These are phyloP conservation scores for Pangasius larnaudii DNA, from an alignment of 2,797 vertebrate genomes.

Conservation along the genomic window DNA sequence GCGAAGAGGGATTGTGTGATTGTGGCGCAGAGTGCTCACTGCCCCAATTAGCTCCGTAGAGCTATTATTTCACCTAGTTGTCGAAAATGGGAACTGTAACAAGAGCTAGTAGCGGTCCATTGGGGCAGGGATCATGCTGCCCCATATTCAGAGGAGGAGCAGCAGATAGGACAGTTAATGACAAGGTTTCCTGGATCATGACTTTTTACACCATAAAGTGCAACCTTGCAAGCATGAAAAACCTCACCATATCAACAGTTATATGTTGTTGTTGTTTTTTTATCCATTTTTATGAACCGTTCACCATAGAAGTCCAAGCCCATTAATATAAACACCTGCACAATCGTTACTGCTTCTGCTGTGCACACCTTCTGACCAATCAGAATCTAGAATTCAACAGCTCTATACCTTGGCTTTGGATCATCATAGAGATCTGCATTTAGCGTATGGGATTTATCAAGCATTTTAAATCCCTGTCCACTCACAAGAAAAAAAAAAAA, in stretches of 20 bases:
- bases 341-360: neutral
- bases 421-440: conserved; percentile 7
- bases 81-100: neutral
- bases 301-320: neutral
- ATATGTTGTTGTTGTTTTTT: neutral
- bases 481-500: too few species aligned
- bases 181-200: too few species aligned
- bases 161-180: neutral
- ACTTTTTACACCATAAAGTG: neutral
- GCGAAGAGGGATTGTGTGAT: neutral
- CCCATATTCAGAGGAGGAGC: neutral
- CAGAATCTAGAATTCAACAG: neutral
- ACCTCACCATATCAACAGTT: neutral
- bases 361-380: neutral
- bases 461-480: neutral
- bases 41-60: neutral
- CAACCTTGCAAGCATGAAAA: neutral
- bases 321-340: neutral
- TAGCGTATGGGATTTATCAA: conserved; percentile 20
- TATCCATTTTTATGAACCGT: neutral
- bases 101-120: neutral
- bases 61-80: neutral
- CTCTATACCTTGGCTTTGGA: too few species aligned
- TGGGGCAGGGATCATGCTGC: neutral
- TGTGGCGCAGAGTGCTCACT: neutral